Conservation (phyloP, 64 coral and sea anemone species). For the Dendronephthya gigantea region DNA sequence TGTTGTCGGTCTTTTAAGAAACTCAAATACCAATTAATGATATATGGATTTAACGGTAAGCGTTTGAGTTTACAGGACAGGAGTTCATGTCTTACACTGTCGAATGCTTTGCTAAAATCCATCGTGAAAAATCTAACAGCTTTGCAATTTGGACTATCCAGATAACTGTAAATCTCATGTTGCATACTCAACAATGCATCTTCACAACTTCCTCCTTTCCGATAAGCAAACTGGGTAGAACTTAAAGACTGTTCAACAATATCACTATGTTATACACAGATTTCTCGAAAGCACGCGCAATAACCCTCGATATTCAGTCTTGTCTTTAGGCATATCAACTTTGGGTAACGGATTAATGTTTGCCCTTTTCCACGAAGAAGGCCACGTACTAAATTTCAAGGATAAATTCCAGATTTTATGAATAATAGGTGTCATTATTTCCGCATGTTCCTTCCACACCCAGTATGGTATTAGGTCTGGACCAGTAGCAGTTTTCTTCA, state of each 20-base stretch:
- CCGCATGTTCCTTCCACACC: not conserved
- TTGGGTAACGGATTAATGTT: not conserved
- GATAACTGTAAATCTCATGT: not conserved
- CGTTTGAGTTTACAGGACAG: slow-evolving; percentile 8
- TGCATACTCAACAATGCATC: not conserved
- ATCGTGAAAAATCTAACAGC: too few species aligned
- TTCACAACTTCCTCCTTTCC: slow-evolving; percentile 3
- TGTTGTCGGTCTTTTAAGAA: not conserved
- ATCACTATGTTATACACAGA: not conserved
- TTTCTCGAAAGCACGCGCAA: not conserved
- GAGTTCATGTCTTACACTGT: slow-evolving; percentile 8
- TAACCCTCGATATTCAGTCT: not conserved
- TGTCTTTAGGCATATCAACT: not conserved
- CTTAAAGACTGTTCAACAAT: not conserved
- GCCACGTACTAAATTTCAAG: not conserved
- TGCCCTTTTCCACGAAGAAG: not conserved
- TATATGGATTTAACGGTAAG: not conserved
- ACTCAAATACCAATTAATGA: not conserved
- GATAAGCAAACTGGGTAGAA: not conserved
- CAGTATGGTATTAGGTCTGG: slow-evolving; percentile 1
- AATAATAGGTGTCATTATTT: not conserved
- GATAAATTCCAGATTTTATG: not conserved
- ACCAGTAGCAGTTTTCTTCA: not conserved
- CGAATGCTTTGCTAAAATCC: not conserved
- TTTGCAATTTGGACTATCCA: not conserved